Percentiles rank a stretch among this genome's conserved stretches.
Conservation (phyloP, 2,888 invertebrate species). For the Alcis repandata region DNA sequence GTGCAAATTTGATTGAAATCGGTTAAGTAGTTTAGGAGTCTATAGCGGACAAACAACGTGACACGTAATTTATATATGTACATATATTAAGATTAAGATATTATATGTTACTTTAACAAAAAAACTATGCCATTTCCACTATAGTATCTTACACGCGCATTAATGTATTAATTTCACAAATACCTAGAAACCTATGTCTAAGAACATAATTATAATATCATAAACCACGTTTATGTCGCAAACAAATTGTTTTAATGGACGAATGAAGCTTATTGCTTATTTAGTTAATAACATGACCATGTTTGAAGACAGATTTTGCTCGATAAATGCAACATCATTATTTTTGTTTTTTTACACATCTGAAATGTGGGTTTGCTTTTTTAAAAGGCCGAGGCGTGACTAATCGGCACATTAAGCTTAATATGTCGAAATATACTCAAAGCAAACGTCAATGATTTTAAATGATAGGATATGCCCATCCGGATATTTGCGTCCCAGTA, state of each 20-base stretch:
- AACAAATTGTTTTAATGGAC: conserved; percentile 4
- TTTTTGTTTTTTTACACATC: conserved; percentile 35
- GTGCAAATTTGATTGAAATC: too few species aligned
- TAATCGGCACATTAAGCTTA: conserved; percentile 75
- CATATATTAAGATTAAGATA: too few species aligned
- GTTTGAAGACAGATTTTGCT: conserved; percentile 17
- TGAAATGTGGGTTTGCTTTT: conserved; percentile 56
- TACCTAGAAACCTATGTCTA: neutral
- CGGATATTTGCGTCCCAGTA: too few species aligned
- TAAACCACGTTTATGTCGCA: conserved; percentile 9
- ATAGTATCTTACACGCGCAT: too few species aligned
- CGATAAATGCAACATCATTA: conserved; percentile 33
- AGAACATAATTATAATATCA: neutral
- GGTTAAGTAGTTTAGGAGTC: too few species aligned
- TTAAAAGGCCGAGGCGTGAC: conserved; percentile 71
- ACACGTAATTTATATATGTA: too few species aligned
- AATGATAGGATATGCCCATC: too few species aligned
- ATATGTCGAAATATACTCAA: conserved; percentile 74
- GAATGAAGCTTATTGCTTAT: conserved; percentile 9
- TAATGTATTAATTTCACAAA: too few species aligned
- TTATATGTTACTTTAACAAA: too few species aligned
- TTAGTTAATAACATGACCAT: conserved; percentile 15
- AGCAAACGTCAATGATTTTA: conserved; percentile 56
- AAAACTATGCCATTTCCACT: too few species aligned
- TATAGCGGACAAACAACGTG: too few species aligned